Evolutionary conservation across 1,140 invertebrate species (phyloP), one percentile per base, ranked within the genome.

Genomic region (Caenorhabditis latens): DNA sequence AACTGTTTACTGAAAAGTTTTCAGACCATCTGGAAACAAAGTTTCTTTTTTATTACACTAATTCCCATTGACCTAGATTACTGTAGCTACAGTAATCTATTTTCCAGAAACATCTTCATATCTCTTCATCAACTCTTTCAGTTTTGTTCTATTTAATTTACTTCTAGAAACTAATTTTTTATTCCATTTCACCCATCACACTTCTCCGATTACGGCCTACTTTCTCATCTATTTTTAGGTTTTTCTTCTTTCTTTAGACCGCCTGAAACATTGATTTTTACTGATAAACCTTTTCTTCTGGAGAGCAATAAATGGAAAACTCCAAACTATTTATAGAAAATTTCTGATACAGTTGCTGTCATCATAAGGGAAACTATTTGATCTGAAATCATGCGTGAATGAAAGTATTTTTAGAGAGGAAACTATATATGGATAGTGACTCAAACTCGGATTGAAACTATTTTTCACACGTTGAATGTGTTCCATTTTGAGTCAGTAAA

Each of bases 171-270:
- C 16, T 53, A n/a, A n/a, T 16, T 13, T 53, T 53, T 53, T 53
- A 0, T 16, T 53, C 50, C 16, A 16, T 53, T 16, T 8, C 16
- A 3, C 9, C 16, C 16, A 53, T 53, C 3, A 14, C 16, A 53
- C 11, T 32, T 63, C 61, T 63, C 61, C 61, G 61, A 63, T 63
- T 63, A 63, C 61, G n/a, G 9, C 61, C 21, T 32, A 21, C 24
- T 63, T 9, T 16, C n/a, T 58, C 55, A 19, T 63, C 61, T 63
- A 63, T 63, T 63, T 63, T 63, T 63, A 63, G 57, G 61, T 63
- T 13, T 32, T 63, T 24, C 3, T 32, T 32, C 32, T 32, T 32
- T 32, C 32, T 32, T 32, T 9, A 63, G 61, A 63, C 61, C 61
- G 24, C 61, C 61, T 63, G 61, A 63, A 63, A 63, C 61, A 32